Conservation (phyloP, 2,888 invertebrate genomes). For the Sympetrum striolatum region DNA sequence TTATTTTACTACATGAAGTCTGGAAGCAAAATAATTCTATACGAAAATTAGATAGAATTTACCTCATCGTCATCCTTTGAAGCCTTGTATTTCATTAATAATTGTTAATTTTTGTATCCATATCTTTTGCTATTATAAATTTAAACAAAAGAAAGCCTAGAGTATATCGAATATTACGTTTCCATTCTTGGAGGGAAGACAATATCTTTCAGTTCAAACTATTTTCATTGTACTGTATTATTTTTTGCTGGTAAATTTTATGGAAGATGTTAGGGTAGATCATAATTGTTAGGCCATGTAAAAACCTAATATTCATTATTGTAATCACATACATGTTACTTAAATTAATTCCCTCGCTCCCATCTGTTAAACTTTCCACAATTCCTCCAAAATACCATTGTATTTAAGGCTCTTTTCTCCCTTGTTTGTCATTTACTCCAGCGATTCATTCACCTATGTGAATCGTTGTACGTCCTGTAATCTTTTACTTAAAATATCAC, state of each 20-base stretch:
- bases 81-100: not conserved
- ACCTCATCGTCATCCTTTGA: not conserved
- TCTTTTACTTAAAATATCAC: not conserved
- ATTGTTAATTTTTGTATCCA: not conserved
- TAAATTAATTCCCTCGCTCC: not conserved
- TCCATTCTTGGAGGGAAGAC: not conserved
- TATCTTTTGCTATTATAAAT: not conserved
- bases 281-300: not conserved
- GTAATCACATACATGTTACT: constrained; percentile 8
- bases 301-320: constrained; percentile 4
- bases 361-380: not conserved
- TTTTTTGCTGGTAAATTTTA: not conserved
- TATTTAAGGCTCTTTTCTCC: not conserved
- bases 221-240: not conserved
- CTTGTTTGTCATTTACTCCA: not conserved
- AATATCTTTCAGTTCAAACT: not conserved
- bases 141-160: not conserved
- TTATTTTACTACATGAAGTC: not conserved
- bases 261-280: not conserved
- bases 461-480: not conserved
- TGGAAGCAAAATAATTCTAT: not conserved
- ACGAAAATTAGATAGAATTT: not conserved
- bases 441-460: not conserved
- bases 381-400: not conserved
- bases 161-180: not conserved